Evolutionary conservation across 1,140 invertebrate genomes (phyloP).

Genomic region (Meloidogyne hapla): DNA sequence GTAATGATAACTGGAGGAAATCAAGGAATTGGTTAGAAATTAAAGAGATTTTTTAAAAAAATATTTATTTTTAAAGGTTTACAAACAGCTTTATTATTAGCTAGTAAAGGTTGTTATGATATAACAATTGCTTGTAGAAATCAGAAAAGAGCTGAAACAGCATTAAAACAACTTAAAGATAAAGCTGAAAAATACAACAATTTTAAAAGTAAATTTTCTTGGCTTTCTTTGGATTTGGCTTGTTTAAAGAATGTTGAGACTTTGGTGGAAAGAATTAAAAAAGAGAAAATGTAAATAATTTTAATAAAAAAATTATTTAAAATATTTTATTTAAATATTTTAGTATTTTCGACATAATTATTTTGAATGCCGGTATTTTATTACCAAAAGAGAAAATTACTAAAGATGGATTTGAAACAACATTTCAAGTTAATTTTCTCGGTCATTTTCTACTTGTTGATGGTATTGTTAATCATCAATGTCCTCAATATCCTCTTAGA

Average conservation of each 20-base stretch:
- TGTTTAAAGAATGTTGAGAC: slow-evolving; percentile 17
- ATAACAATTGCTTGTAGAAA: slow-evolving; percentile 39
- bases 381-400: slow-evolving; percentile 29
- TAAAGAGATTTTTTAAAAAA: background rate
- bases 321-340: background rate
- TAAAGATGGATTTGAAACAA: slow-evolving; percentile 29
- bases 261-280: slow-evolving; percentile 13
- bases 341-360: slow-evolving; percentile 38
- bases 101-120: slow-evolving; percentile 44
- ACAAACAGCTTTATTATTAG: slow-evolving; percentile 30
- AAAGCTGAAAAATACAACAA: background rate
- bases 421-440: slow-evolving; percentile 46
- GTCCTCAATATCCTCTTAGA: slow-evolving; percentile 7
- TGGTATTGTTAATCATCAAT: slow-evolving; percentile 23
- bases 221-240: slow-evolving; percentile 29
- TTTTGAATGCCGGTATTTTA: slow-evolving; percentile 42
- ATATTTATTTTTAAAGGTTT: slow-evolving; percentile 22
- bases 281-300: slow-evolving; percentile 9
- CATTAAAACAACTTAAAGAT: slow-evolving; percentile 32
- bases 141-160: slow-evolving; percentile 24
- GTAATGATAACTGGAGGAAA: slow-evolving; percentile 44
- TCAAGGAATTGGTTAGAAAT: slow-evolving; percentile 39
- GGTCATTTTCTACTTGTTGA: slow-evolving; percentile 38
- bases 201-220: slow-evolving; percentile 13
- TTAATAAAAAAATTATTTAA: background rate